Evolutionary conservation across 2,113 vertebrate genomes (phyloP).

Genomic region (Maccullochella peelii): DNA sequence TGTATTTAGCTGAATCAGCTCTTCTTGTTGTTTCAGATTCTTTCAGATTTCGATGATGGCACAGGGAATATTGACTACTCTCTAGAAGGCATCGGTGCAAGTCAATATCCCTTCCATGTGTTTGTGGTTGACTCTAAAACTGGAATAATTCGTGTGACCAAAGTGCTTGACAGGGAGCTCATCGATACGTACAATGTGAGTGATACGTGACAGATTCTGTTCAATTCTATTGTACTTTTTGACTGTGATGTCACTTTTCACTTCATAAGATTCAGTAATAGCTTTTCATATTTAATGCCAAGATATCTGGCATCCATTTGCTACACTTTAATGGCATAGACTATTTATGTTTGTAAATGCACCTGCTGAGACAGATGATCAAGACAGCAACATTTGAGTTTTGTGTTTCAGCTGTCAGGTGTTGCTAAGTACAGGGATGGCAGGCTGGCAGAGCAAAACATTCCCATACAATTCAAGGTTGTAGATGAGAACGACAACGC

Average conservation of each 20-base stretch:
- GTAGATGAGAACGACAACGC: slow-evolving; percentile 79
- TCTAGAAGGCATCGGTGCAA: slow-evolving; percentile 87
- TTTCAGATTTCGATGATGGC: slow-evolving; percentile 84
- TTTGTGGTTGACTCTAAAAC: slow-evolving; percentile 87
- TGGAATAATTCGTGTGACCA: slow-evolving; percentile 88
- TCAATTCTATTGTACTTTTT: not conserved
- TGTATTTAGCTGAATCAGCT: not conserved
- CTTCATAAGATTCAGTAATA: too few relatives aligned
- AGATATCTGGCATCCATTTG: too few relatives aligned
- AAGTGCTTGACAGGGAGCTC: slow-evolving; percentile 87
- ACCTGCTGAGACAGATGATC: not conserved
- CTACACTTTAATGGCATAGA: not conserved
- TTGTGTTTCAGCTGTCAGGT: slow-evolving; percentile 73
- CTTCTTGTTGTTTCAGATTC: slow-evolving; percentile 84
- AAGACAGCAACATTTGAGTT: not conserved
- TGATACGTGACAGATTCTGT: not conserved
- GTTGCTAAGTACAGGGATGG: slow-evolving; percentile 46
- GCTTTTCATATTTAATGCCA: not conserved
- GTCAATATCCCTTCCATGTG: slow-evolving; percentile 83
- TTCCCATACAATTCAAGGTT: slow-evolving; percentile 75
- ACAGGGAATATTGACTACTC: slow-evolving; percentile 80
- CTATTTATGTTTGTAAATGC: not conserved
- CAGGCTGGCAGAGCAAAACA: slow-evolving; percentile 47
- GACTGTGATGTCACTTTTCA: not conserved
- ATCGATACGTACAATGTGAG: slow-evolving; percentile 80